Conservation (phyloP, 2,888 invertebrate genomes). For the Ceriagrion tenellum region DNA sequence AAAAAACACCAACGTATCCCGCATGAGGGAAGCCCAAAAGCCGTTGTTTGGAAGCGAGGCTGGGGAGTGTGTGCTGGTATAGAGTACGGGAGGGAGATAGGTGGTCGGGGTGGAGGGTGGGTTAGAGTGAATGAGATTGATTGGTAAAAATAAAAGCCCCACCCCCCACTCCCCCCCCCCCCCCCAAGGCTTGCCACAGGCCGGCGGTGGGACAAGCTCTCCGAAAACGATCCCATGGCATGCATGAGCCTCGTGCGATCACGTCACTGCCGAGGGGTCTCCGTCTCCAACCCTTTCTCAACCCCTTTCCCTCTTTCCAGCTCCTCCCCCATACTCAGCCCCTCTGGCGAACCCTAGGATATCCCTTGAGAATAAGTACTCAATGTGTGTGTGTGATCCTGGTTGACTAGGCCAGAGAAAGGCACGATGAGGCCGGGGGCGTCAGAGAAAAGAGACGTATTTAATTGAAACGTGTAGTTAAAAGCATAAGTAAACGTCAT, state of each 20-base stretch:
- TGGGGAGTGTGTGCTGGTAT: neutral
- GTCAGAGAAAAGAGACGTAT: neutral
- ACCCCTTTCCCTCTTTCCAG: neutral
- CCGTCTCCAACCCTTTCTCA: too few relatives aligned
- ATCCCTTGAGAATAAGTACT: neutral
- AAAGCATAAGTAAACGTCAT: too few relatives aligned
- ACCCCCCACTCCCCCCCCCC: too few relatives aligned
- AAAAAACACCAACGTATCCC: too few relatives aligned
- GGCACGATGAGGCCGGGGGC: neutral
- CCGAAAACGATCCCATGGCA: slow-evolving; percentile 6
- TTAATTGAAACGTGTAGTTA: neutral
- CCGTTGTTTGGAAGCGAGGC: neutral
- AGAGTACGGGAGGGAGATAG: neutral
- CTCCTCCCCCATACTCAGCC: neutral
- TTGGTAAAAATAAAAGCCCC: neutral
- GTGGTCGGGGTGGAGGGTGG: neutral
- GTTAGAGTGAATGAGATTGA: neutral
- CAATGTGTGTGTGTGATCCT: neutral
- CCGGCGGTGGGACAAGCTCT: neutral
- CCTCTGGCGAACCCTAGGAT: neutral
- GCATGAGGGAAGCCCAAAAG: neutral
- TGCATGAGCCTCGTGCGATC: neutral
- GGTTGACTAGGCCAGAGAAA: neutral
- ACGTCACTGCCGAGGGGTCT: neutral
- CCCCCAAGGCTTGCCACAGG: neutral